These are phyloP conservation scores for Rhadina sibilatrix DNA, from an alignment of 2,113 vertebrate species.

Conservation along the genomic window DNA sequence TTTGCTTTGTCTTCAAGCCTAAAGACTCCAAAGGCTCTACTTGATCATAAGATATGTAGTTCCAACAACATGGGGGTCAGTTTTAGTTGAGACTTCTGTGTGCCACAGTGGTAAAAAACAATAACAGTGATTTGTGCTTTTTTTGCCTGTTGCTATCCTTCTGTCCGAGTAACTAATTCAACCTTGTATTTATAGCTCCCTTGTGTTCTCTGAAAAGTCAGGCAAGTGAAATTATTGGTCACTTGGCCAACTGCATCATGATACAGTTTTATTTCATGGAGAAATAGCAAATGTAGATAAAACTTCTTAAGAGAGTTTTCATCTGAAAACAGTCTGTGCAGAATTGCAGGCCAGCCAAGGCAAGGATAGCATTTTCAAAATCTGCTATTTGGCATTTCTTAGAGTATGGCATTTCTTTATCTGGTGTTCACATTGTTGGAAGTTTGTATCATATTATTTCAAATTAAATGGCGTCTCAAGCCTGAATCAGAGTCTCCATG, in stretches of 20 bases:
- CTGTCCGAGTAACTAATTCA: neutral
- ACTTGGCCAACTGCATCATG: neutral
- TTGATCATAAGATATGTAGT: neutral
- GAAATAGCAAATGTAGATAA: neutral
- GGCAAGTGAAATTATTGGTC: neutral
- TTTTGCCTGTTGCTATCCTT: neutral
- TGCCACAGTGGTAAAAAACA: neutral
- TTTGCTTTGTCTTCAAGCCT: neutral
- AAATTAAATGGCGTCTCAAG: neutral
- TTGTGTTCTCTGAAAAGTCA: neutral
- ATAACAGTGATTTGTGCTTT: neutral
- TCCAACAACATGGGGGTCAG: neutral
- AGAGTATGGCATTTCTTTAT: neutral
- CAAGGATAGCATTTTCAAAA: neutral
- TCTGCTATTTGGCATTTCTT: neutral
- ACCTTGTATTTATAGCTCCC: neutral
- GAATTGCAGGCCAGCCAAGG: neutral
- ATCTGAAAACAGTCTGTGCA: neutral
- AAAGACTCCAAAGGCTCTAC: neutral
- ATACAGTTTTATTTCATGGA: neutral
- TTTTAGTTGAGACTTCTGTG: neutral
- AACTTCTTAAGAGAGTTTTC: neutral
- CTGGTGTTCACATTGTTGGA: neutral
- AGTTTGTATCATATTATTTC: neutral
- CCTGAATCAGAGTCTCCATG: neutral